Base-by-base conservation (phyloP, 92 coral and sea anemone genomes). In the Metridium senile region DNA sequence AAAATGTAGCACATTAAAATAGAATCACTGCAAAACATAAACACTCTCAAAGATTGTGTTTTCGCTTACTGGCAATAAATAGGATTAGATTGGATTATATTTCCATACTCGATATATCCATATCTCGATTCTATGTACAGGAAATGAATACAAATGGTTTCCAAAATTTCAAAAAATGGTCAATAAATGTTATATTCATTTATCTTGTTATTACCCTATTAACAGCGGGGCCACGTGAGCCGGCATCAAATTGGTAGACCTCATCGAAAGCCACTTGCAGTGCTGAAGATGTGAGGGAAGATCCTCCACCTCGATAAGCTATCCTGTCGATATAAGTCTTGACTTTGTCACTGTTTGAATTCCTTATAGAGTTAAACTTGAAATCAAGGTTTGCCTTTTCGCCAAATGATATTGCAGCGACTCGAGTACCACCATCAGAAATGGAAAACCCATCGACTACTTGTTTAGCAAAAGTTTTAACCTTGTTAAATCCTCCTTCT, bases 391-490 rank as follows among this genome's bases (percentile, higher is more conserved):
- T 26, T 25, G 89, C 53, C 9, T 72, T 67, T 21, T 71, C 53
- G 39, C 85, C 82, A 49, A 72, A 85, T 17, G 91, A 68, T 3
- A 86, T 78, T 18, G 86, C 65, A 0, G 91, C 80, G 19, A 90
- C 72, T 29, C 67, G 80, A 27, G 94, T 88, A 28, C 70, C 35
- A n/a, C 65, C 68, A 33, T 73, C 19, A 57, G 83, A 77, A 43
- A 82, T 62, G 16, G 59, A 54, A 46, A 90, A 85, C 25, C 85
- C 85, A 31, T 82, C 64, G 51, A 86, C 66, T 16, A 90, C 67
- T 45, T 78, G 77, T 67, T 86, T 86, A 68, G 79, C 84, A 47
- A 90, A 90, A 32, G 31, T 82, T 72, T 90, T 86, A 21, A 71
- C 79, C 62, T 78, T 74, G 54, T 86, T 68, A 58, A 90, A 86